Evolutionary conservation across 2,797 vertebrate species (phyloP), one percentile per base, ranked within the genome.

Genomic region (Cryptoprocta ferox): DNA sequence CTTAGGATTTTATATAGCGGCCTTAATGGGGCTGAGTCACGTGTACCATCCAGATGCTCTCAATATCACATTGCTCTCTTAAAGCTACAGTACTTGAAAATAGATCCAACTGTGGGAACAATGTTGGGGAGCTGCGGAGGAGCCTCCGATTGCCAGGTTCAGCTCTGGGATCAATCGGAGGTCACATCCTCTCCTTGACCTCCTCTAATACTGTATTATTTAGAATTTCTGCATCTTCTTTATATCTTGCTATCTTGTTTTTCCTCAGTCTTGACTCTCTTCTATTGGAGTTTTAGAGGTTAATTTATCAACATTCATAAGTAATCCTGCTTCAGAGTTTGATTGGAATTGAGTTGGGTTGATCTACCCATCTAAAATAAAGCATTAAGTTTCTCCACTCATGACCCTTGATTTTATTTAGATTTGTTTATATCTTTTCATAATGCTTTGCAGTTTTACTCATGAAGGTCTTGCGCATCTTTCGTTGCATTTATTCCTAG

Each of bases 341-440:
- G 10, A 56, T 45, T 83, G 7, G 16, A 92, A 73, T 86, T 42
- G 71, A 90, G 59, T 70, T 79, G 53, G 56, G 1, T 59, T 59
- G 37, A 39, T 50, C 18, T 35, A 59, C 21, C 19, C 56, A 48
- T 71, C 13, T 53, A 59, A 24, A 89, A 37, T 83, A 76, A 16
- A 79, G 2, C 32, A 68, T 45, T 92, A 42, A 19, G 3, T 66
- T 94, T 94, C 87, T 42, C 65, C 3, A 63, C 35, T 16, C n/a
- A 82, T 92, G 84, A 66, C 32, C 6, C 59, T 95, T 83, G 39
- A 65, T 71, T 83, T 88, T 71, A 83, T 56, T 95, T 13, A 92
- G 5, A 59, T 65, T 85, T 73, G 13, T 56, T 73, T 80, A 73
- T 66, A 68, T 61, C 6, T 7, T 80, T 79, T 66, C 26, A 75